Conservation (phyloP, 2,888 invertebrate genomes). For the Spialia ferax region DNA sequence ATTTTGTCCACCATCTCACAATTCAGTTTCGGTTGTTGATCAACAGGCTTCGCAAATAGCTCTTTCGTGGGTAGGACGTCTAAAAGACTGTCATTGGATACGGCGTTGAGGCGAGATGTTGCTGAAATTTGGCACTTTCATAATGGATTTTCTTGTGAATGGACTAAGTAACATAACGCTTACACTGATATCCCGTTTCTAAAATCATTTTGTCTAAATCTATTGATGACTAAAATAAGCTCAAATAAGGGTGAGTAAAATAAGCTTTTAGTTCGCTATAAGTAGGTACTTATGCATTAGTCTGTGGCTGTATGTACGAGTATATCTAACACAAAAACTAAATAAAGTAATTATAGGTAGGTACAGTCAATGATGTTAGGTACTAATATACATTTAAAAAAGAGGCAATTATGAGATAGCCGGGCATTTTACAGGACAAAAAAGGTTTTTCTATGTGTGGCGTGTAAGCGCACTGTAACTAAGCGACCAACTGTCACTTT, state of each 20-base stretch:
- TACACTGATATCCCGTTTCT: conserved; percentile 17
- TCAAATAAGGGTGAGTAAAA: conserved; percentile 12
- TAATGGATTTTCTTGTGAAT: conserved; percentile 15
- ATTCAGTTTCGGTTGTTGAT: neutral
- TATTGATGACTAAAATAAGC: no score
- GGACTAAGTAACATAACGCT: conserved; percentile 6
- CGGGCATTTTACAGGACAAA: no score
- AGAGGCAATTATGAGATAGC: no score
- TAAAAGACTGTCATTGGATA: conserved; percentile 52
- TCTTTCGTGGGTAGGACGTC: conserved; percentile 51
- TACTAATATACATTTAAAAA: no score
- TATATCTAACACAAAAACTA: no score
- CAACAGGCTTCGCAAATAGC: conserved; percentile 6
- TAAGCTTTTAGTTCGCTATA: conserved; percentile 5
- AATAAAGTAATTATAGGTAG: no score
- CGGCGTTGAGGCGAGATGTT: conserved; percentile 26
- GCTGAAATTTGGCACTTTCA: conserved; percentile 44
- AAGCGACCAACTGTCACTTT: no score
- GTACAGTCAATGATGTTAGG: no score
- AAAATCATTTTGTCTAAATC: neutral
- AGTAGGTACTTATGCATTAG: no score
- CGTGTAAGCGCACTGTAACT: no score
- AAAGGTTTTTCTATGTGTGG: no score
- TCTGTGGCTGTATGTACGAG: no score
- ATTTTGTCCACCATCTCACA: conserved; percentile 51